Percentiles rank a stretch among this genome's conserved stretches.
These are phyloP conservation scores for Zalophus californianus DNA, from an alignment of 2,797 vertebrate species.

Conservation along the genomic window DNA sequence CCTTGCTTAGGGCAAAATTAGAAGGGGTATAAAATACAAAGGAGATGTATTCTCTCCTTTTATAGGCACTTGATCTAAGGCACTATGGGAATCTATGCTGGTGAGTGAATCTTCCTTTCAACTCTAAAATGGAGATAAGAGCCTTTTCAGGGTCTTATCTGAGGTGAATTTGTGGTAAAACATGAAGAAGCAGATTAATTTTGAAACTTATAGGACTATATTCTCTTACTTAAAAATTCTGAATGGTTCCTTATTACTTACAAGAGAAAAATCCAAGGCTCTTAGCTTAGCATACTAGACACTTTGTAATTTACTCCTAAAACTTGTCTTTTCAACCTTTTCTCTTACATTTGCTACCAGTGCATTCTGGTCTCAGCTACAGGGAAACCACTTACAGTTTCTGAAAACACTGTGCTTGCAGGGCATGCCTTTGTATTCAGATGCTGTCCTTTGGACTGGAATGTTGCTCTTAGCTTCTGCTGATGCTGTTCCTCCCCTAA, in stretches of 20 bases:
- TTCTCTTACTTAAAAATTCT: slow-evolving; percentile 52
- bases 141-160: not conserved
- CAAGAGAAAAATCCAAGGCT: slow-evolving; percentile 38
- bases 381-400: not conserved
- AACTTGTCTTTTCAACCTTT: not conserved
- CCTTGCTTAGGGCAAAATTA: slow-evolving; percentile 17
- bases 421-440: not conserved
- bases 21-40: slow-evolving; percentile 3
- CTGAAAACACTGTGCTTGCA: not conserved
- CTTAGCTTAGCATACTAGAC: not conserved
- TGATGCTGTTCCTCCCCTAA: not conserved
- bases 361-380: not conserved
- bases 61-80: slow-evolving; percentile 34
- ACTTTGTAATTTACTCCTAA: slow-evolving; percentile 23
- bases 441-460: not conserved
- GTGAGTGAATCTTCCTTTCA: slow-evolving; percentile 54
- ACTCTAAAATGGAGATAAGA: slow-evolving; percentile 45
- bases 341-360: not conserved
- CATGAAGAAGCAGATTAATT: slow-evolving; percentile 45
- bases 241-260: not conserved
- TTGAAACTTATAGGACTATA: slow-evolving; percentile 36
- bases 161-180: slow-evolving; percentile 48
- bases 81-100: not conserved
- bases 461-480: not conserved
- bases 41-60: slow-evolving; percentile 43